Evolutionary conservation across 2,113 vertebrate genomes (phyloP).

Genomic region (Clupea harengus): DNA sequence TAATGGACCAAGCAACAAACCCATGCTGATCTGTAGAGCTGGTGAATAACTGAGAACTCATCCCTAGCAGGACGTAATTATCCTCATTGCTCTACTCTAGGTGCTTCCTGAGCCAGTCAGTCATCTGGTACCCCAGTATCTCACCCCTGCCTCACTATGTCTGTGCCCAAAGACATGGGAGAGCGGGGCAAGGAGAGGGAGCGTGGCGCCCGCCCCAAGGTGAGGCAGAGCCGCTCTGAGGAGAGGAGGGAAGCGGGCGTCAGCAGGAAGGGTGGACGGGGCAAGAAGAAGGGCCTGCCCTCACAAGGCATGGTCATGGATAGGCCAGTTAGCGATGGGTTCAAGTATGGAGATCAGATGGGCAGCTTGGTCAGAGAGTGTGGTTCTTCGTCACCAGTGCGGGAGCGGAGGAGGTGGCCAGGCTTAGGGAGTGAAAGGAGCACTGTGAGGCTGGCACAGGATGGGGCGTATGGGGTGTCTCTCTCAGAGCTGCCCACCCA

Average conservation of each 20-base stretch:
- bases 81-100: not conserved
- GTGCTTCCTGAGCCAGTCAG: not conserved
- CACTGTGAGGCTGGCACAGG: slow-evolving; percentile 40
- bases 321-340: slow-evolving; percentile 73
- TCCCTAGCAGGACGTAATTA: not conserved
- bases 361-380: slow-evolving; percentile 58
- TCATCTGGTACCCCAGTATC: not conserved
- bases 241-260: slow-evolving; percentile 63
- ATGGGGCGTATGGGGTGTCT: slow-evolving; percentile 26
- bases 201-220: slow-evolving; percentile 75
- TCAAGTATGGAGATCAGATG: slow-evolving; percentile 71
- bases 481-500: slow-evolving; percentile 38
- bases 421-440: slow-evolving; percentile 56
- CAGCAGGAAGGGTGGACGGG: slow-evolving; percentile 57
- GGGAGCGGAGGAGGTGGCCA: slow-evolving; percentile 59
- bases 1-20: not conserved
- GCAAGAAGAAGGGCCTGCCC: slow-evolving; percentile 67
- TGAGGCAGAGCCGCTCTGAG: slow-evolving; percentile 72
- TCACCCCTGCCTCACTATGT: slow-evolving; percentile 55
- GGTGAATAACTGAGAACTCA: not conserved
- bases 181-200: slow-evolving; percentile 66
- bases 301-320: slow-evolving; percentile 53
- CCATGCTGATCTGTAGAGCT: not conserved
- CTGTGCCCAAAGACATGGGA: slow-evolving; percentile 64
- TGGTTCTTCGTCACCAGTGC: slow-evolving; percentile 54